Conservation (phyloP, 2,113 vertebrate genomes). For the Chauna torquata region DNA sequence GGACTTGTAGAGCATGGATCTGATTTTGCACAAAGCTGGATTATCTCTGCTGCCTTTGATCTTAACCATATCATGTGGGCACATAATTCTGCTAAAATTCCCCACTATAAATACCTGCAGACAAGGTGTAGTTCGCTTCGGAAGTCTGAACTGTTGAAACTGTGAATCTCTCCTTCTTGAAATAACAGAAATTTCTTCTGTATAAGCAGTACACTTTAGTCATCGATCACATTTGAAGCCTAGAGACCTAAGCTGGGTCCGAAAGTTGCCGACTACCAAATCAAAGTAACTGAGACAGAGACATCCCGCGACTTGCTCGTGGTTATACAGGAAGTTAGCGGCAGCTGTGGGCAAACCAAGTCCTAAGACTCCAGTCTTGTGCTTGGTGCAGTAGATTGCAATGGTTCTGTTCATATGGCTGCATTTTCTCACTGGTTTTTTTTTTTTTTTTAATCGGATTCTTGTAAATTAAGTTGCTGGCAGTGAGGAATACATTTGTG, state of each 20-base stretch:
- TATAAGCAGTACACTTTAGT: background rate
- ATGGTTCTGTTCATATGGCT: background rate
- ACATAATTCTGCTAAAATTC: background rate
- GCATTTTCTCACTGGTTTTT: background rate
- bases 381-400: background rate
- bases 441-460: background rate
- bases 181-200: background rate
- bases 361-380: background rate
- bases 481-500: background rate
- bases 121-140: background rate
- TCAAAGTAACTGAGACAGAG: background rate
- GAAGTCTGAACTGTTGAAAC: background rate
- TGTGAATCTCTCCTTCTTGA: background rate
- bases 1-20: background rate
- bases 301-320: background rate
- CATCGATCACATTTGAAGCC: background rate
- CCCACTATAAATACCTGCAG: background rate
- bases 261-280: background rate
- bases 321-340: background rate
- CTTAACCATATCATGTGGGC: background rate
- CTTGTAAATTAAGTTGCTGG: slow-evolving; percentile 33
- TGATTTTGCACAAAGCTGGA: background rate
- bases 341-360: background rate
- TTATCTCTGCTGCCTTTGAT: background rate
- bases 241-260: background rate